Conservation (phyloP, 2,113 vertebrate species). For the Hystrix cristata region DNA sequence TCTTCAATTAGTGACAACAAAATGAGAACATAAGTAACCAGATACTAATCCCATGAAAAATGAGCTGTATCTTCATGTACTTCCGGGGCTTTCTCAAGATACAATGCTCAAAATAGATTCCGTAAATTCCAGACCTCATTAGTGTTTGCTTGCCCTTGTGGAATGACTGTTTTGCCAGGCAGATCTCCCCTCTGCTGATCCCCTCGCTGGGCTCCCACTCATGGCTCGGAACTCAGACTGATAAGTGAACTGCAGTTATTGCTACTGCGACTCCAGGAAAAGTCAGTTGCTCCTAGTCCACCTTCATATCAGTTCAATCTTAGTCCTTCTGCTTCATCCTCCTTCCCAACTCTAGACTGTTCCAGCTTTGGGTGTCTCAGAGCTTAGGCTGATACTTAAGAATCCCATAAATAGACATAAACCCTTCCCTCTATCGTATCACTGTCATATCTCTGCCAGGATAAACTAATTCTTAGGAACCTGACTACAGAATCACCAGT, state of each 20-base stretch:
- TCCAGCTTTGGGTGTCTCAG: not conserved
- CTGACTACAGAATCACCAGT: not conserved
- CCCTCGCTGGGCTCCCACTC: not conserved
- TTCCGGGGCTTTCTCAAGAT: not conserved
- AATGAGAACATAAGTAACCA: not conserved
- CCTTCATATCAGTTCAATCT: not conserved
- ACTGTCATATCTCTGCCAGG: not conserved
- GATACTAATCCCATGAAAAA: not conserved
- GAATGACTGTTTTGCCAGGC: not conserved
- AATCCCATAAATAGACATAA: not conserved
- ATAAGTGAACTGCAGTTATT: not conserved
- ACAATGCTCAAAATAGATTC: not conserved
- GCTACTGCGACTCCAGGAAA: not conserved
- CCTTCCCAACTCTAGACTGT: fast-evolving
- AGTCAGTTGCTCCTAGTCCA: fast-evolving
- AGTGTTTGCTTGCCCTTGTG: not conserved
- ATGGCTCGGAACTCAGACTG: not conserved
- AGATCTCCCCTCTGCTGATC: not conserved
- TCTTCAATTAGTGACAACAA: not conserved
- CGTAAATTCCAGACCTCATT: not conserved
- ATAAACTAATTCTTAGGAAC: not conserved
- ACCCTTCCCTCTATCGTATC: not conserved
- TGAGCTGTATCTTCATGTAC: not conserved
- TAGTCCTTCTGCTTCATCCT: not conserved
- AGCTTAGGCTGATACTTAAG: not conserved